Percentiles rank a stretch among this genome's conserved stretches.
Evolutionary conservation across 1,140 invertebrate genomes (phyloP).

Genomic region (Ctenoplectra terminalis): DNA sequence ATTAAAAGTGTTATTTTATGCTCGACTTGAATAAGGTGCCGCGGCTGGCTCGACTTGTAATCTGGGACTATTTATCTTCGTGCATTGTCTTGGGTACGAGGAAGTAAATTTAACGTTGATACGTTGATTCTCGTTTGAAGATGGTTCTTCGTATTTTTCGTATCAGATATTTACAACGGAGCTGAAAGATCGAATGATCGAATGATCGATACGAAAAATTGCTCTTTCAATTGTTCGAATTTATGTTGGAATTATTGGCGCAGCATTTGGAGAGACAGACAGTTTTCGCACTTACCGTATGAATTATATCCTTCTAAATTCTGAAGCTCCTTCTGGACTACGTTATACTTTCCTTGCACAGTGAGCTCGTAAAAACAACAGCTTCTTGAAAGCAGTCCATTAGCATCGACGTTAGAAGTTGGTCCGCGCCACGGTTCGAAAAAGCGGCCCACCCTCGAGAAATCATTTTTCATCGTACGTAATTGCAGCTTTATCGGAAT

Average conservation of each 20-base stretch:
- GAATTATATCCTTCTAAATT: not conserved
- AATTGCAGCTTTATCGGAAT: constrained; percentile 35
- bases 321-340: not conserved
- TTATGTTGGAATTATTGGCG: too few species aligned
- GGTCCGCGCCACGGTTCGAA: not conserved
- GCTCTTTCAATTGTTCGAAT: too few species aligned
- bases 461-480: constrained; percentile 42
- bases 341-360: too few species aligned
- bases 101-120: constrained; percentile 3
- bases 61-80: not conserved
- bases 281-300: too few species aligned
- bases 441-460: not conserved
- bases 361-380: not conserved
- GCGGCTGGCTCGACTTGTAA: not conserved
- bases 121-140: not conserved
- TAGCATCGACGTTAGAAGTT: not conserved
- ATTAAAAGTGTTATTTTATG: constrained; percentile 32
- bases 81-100: not conserved
- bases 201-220: too few species aligned
- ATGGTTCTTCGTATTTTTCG: too few species aligned
- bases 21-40: not conserved
- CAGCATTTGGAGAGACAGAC: too few species aligned
- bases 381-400: not conserved
- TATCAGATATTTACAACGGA: too few species aligned
- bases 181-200: too few species aligned